A percentile compares a stretch with the other conserved stretches of the same genome.
phyloP scores from a whole-genome alignment of 2,797 vertebrate genomes.

The Falco novaeseelandiae region DNA sequence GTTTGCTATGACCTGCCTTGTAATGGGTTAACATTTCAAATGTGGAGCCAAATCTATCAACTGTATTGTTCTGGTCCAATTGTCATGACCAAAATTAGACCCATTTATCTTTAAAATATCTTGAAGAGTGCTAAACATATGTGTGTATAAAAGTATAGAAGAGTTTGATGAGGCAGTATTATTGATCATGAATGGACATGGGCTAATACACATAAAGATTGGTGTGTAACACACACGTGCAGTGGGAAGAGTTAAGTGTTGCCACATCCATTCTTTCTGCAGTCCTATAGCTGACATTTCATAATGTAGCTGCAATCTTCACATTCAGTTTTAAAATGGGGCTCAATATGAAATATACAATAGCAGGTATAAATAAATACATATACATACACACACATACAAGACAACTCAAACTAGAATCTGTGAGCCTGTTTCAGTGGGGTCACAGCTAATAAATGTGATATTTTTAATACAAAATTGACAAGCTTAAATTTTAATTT shows the following conservation, averaged over 20 bases:
- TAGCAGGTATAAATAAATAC: background rate
- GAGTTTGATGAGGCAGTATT: background rate
- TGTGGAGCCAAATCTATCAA: background rate
- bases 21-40: background rate
- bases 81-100: background rate
- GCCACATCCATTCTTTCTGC: background rate
- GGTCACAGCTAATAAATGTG: background rate
- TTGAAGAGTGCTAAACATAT: background rate
- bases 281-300: background rate
- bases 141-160: background rate
- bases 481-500: background rate
- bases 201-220: background rate
- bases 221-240: rapidly evolving
- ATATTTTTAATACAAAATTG: background rate
- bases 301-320: background rate
- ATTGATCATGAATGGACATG: background rate
- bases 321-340: background rate
- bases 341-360: background rate
- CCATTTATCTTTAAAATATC: background rate
- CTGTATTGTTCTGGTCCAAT: background rate
- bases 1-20: background rate
- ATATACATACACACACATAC: too few species aligned
- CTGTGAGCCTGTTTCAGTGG: background rate
- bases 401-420: background rate
- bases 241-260: background rate